Base-by-base conservation (phyloP, 2,797 vertebrate species). In the Cichlasoma orientale region DNA sequence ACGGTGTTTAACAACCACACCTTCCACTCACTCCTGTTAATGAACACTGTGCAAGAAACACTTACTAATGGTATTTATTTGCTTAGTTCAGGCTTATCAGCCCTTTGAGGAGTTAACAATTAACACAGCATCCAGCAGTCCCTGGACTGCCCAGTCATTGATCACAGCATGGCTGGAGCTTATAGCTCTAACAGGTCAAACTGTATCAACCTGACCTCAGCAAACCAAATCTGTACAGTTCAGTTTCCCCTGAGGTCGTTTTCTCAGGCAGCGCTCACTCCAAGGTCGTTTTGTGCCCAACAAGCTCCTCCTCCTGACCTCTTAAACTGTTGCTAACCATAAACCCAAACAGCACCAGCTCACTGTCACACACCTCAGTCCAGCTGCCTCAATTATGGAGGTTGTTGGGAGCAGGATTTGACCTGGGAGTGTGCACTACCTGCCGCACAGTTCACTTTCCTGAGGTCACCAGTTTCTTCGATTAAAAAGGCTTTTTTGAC, bases 261-360 rank as follows among this genome's bases (percentile, higher is more conserved):
- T 33, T 76, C n/a, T 78, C 56, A 78, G 72, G 83, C 56, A 23
- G 44, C 41, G 25, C 47, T 72, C 70, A 19, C 10, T 69, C 77
- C 16, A 50, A 52, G 27, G 41, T 61, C 19, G n/a, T 44, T 74
- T 50, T 55, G n/a, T 78, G n/a, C 68, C 53, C 56, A 55, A 53
- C 78, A 53, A 68, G 25, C 74, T 25, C 68, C 23, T 72, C 19
- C 14, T n/a, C 14, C 21, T 56, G 14, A 33, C 9, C 53, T 23
- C 6, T 18, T n/a, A 50, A 55, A 10, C 23, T 18, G 7, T 11
- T 33, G 68, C 73, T 55, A 56, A 72, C 33, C 29, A 25, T 31
- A 31, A 33, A 59, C 2, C 1, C 3, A 27, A 47, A 57, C 25
- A 78, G 56, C 8, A 31, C 56, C 31, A 12, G 18, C 12, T 1